These are phyloP conservation scores for Odontamblyopus lacepedii DNA, from an alignment of 2,797 vertebrate genomes.

Conservation along the genomic window DNA sequence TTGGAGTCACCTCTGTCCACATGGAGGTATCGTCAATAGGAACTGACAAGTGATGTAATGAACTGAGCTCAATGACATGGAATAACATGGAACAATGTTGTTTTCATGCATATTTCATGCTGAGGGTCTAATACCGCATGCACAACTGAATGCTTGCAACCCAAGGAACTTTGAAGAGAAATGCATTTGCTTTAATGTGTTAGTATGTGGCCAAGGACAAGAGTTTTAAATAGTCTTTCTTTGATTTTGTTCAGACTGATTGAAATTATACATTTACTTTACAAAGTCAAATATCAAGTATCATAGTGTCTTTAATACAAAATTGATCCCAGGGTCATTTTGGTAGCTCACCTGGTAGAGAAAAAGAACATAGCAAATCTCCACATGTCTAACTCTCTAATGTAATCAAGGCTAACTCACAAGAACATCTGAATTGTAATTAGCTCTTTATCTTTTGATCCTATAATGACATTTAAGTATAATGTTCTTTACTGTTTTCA, in stretches of 20 bases:
- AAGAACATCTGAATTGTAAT: not conserved
- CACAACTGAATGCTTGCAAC: constrained; percentile 38
- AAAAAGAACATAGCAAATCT: not conserved
- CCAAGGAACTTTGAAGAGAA: constrained; percentile 15
- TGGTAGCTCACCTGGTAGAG: not conserved
- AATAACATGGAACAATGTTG: constrained; percentile 42
- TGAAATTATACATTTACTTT: constrained; percentile 6
- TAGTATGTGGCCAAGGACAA: not conserved
- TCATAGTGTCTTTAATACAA: not conserved
- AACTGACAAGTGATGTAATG: constrained; percentile 53
- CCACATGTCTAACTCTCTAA: not conserved
- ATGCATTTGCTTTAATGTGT: not conserved
- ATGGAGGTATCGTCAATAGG: constrained; percentile 47
- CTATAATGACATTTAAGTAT: constrained; percentile 18
- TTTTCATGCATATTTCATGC: constrained; percentile 63
- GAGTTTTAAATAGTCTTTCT: not conserved
- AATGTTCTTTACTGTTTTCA: constrained; percentile 36
- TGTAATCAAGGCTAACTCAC: not conserved
- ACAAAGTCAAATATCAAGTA: not conserved
- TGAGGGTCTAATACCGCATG: constrained; percentile 37
- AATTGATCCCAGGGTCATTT: not conserved
- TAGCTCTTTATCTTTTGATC: constrained; percentile 4
- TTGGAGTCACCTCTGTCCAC: constrained; percentile 67
- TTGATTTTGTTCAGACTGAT: not conserved
- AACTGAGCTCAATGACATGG: constrained; percentile 46